These are phyloP conservation scores for Leptoteleia sp. DNA, from an alignment of 1,140 invertebrate species.

Conservation along the genomic window DNA sequence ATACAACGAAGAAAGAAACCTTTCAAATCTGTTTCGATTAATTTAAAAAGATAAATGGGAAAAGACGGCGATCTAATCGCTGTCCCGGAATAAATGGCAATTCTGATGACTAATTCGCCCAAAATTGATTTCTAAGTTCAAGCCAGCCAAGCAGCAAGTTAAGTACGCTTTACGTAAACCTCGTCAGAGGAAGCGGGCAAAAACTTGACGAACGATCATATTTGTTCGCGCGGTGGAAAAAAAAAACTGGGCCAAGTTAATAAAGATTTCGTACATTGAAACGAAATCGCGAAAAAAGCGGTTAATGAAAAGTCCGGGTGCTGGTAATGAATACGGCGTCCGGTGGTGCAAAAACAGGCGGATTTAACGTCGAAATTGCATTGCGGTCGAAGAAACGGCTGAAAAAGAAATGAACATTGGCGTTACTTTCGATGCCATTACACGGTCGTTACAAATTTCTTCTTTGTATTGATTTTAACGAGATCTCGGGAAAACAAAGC, in stretches of 20 bases:
- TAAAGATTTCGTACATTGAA: constrained; percentile 42
- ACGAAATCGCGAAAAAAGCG: constrained; percentile 30
- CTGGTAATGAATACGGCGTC: constrained; percentile 34
- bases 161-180: constrained; percentile 23
- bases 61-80: too few species aligned
- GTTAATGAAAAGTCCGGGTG: constrained; percentile 34
- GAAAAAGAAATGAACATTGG: constrained; percentile 33
- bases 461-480: constrained; percentile 49
- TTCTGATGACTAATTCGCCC: too few species aligned
- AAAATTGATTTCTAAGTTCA: too few species aligned
- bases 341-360: constrained; percentile 6
- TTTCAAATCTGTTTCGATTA: too few species aligned
- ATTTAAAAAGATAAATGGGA: too few species aligned
- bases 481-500: constrained; percentile 40
- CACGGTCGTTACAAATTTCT: constrained; percentile 43
- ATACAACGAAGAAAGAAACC: too few species aligned
- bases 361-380: constrained; percentile 30
- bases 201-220: constrained; percentile 25
- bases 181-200: constrained; percentile 1
- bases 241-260: constrained; percentile 51
- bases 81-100: too few species aligned
- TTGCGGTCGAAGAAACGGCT: constrained; percentile 15
- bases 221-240: constrained; percentile 4
- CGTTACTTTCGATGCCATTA: constrained; percentile 51
- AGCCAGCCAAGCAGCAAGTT: neutral